Conservation (phyloP, 1,140 invertebrate genomes). For the Trinorchestia longiramus region DNA sequence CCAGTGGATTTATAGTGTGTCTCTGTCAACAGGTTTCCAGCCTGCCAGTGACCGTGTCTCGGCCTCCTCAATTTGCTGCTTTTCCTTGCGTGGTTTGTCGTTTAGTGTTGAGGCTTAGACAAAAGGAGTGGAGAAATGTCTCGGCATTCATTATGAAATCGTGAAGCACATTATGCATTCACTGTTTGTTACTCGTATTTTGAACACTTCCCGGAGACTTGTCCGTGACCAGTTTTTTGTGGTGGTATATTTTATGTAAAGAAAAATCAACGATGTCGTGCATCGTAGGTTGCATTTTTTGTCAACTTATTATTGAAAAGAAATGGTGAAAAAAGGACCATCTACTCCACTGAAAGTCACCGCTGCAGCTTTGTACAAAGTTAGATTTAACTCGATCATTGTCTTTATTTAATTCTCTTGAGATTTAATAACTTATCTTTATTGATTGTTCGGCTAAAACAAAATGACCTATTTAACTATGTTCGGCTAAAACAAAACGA, state of each 20-base stretch:
- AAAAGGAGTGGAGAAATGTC: neutral
- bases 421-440: too few relatives aligned
- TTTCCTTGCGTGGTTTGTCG: neutral
- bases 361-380: too few relatives aligned
- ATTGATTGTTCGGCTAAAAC: too few relatives aligned
- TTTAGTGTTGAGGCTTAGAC: neutral
- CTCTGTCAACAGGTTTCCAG: conserved; percentile 27
- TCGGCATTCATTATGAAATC: neutral
- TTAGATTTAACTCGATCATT: too few relatives aligned
- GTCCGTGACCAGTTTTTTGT: neutral
- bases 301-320: neutral
- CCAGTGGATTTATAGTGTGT: neutral
- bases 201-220: neutral
- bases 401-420: too few relatives aligned
- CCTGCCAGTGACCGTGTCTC: neutral
- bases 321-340: neutral
- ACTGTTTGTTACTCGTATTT: neutral
- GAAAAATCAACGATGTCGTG: neutral
- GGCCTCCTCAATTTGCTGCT: neutral
- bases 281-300: neutral
- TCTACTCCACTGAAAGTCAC: neutral
- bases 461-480: too few relatives aligned
- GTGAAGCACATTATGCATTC: neutral
- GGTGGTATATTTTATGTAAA: neutral
- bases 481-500: too few relatives aligned